Evolutionary conservation across 2,113 vertebrate species (phyloP).

Genomic region (Pseudolaguvia tuberculata): DNA sequence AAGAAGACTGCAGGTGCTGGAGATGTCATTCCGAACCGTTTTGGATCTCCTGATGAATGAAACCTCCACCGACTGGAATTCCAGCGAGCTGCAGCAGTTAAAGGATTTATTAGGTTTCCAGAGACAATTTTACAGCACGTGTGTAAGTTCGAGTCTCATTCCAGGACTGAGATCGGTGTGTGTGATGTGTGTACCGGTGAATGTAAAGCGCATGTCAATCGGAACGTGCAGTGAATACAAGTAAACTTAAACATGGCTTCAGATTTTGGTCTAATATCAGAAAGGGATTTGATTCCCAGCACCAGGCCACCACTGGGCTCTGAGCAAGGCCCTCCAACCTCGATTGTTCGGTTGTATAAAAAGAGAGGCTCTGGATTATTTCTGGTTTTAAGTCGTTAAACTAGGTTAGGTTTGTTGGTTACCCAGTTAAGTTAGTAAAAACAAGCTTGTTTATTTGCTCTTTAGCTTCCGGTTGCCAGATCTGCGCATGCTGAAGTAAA

Average conservation of each 20-base stretch:
- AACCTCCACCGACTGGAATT: neutral
- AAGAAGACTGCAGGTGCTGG: neutral
- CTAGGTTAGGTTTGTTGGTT: neutral
- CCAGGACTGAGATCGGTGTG: neutral
- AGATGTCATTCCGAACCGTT: slow-evolving; percentile 3
- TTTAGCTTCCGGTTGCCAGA: neutral
- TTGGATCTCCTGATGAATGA: slow-evolving; percentile 38
- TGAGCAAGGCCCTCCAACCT: no score
- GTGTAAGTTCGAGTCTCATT: slow-evolving; percentile 12
- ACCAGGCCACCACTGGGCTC: no score
- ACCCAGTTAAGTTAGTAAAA: neutral
- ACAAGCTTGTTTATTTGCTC: neutral
- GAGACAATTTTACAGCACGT: neutral
- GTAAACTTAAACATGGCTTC: no score
- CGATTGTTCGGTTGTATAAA: no score
- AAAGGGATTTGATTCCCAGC: no score
- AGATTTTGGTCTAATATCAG: no score
- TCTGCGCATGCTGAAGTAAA: slow-evolving; percentile 3
- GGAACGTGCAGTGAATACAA: no score
- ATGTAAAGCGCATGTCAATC: no score
- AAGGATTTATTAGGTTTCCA: slow-evolving; percentile 2
- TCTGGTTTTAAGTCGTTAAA: no score
- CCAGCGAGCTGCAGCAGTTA: neutral
- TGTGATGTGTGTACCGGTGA: no score
- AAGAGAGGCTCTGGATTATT: no score